Percentiles rank a stretch among this genome's conserved stretches.
These are phyloP conservation scores for Cynoglossus semilaevis DNA, from an alignment of 2,113 vertebrate species.

Conservation along the genomic window DNA sequence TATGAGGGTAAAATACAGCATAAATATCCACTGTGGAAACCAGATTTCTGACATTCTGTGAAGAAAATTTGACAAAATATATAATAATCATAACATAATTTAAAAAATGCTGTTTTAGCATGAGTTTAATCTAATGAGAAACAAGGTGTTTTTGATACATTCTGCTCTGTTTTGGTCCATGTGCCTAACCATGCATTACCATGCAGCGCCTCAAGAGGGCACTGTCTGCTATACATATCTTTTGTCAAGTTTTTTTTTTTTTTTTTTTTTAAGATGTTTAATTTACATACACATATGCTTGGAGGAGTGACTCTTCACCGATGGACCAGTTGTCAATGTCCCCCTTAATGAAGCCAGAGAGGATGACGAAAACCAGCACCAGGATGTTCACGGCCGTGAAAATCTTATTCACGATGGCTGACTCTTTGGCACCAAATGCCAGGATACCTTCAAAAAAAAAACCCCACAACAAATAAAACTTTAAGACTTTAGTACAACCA, in stretches of 20 bases:
- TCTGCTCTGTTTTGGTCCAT: no score
- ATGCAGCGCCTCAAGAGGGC: not conserved
- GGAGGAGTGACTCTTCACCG: slow-evolving; percentile 56
- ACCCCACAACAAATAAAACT: not conserved
- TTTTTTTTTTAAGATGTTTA: not conserved
- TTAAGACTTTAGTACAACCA: no score
- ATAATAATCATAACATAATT: no score
- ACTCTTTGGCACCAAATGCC: slow-evolving; percentile 85
- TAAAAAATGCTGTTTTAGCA: no score
- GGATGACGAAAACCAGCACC: slow-evolving; percentile 80
- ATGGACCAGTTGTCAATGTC: slow-evolving; percentile 80
- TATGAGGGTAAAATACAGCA: not conserved
- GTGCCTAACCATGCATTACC: no score
- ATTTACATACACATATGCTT: slow-evolving; percentile 37
- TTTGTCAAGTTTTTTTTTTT: no score
- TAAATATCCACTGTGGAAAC: no score
- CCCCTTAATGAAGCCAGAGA: slow-evolving; percentile 81
- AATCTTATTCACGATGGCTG: slow-evolving; percentile 80
- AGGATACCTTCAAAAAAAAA: slow-evolving; percentile 74
- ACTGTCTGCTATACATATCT: not conserved
- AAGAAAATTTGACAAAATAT: no score
- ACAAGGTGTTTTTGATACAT: no score
- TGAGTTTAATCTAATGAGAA: no score
- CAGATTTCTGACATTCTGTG: no score
- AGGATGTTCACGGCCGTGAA: slow-evolving; percentile 82